Base-by-base conservation (phyloP, 2,888 invertebrate genomes). In the Hyposoter dolosus region DNA sequence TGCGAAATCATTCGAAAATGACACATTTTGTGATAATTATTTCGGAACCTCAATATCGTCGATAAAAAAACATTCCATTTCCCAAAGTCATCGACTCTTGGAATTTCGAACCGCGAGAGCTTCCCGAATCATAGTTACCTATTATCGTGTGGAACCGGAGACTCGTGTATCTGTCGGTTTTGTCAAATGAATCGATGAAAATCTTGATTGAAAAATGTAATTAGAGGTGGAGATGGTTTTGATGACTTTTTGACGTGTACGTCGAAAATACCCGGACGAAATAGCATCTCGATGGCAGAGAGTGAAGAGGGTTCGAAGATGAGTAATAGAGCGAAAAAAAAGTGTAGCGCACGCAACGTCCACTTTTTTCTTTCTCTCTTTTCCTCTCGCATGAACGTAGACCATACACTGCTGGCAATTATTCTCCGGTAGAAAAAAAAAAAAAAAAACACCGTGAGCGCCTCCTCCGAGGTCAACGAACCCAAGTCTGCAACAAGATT, bases 401-500 rank as follows among this genome's bases (percentile, higher is more conserved):
- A 19, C 53, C 66, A 28, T 63, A 56, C 45, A 19, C 71, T 40
- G 50, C 71, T 35, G 77, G 72, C 68, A 82, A 84, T 84, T 84
- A 84, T 84, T 77, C 66, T 65, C 66, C 80, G 77, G 77, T 84
- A 69, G 71, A 47, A 28, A 28, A 77, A 81, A 76, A 47, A 76
- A 47, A 77, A 81, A 84, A 84, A 84, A 77, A 65, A 9, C 43
- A 65, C 80, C 65, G 65, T 53, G 71, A 77, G 56, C 65, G 82
- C 69, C 79, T 63, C 84, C 76, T 72, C 40, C 50, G 72, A 53
- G 84, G 40, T 84, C 72, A 81, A 84, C 81, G 53, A 81, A 76
- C 84, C 19, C 71, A 43, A 53, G 65, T 9, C n/a, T n/a, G n/a
- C 50, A 84, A 71, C 80, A 66, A 81, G 72, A 74, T 65, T 53